Percentiles rank a stretch among this genome's conserved stretches.
phyloP scores from a whole-genome alignment of 2,113 vertebrate species.

The Muntiacus muntjak region DNA sequence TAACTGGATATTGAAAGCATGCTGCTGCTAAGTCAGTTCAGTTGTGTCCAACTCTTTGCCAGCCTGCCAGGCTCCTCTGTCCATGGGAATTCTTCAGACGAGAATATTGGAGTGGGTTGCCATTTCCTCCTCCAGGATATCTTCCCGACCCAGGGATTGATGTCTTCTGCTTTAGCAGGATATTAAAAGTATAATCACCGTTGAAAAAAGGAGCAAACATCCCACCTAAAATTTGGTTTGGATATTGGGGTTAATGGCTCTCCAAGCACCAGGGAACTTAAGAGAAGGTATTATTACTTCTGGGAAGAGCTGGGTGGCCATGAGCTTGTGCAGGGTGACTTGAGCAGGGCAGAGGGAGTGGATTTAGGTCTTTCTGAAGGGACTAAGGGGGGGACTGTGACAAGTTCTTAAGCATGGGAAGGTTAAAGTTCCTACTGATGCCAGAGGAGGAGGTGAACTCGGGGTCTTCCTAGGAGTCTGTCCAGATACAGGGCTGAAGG shows the following conservation, averaged over 20 bases:
- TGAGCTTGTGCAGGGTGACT: not conserved
- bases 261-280: not conserved
- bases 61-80: not conserved
- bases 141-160: not conserved
- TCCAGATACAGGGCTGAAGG: not conserved
- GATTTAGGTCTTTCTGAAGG: not conserved
- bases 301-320: not conserved
- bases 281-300: not conserved
- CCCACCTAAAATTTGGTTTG: not conserved
- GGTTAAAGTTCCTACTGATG: not conserved
- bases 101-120: not conserved
- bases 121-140: not conserved
- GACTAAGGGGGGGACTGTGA: not conserved
- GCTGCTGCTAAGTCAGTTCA: not conserved
- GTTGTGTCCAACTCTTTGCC: not conserved
- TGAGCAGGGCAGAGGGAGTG: not conserved
- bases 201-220: not conserved
- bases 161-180: not conserved
- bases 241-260: not conserved
- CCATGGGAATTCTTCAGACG: not conserved
- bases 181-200: not conserved
- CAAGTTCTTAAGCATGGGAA: not conserved
- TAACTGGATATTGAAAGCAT: not conserved
- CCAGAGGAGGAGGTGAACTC: not conserved
- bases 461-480: not conserved